A percentile compares a stretch with the other conserved stretches of the same genome.
Conservation (phyloP, 1,140 invertebrate species). For the Cheumatopsyche charites region DNA sequence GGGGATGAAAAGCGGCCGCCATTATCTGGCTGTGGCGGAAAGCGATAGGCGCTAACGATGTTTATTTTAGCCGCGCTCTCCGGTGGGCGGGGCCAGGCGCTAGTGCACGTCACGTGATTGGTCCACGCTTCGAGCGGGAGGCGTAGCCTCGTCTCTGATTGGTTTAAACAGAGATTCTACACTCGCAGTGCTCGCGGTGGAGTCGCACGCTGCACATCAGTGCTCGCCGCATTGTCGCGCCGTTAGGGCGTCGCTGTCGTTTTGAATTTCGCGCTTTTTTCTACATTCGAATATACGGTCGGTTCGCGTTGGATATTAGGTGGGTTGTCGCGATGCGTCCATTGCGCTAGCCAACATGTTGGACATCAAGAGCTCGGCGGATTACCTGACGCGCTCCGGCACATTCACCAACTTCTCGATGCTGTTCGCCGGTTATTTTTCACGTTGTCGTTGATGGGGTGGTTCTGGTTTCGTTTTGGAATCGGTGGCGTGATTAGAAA, state of each 20-base stretch:
- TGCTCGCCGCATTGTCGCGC: not conserved
- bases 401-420: constrained; percentile 76
- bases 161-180: too few species aligned
- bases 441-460: too few species aligned
- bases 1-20: constrained; percentile 32
- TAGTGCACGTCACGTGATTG: too few species aligned
- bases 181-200: too few species aligned
- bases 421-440: constrained; percentile 70
- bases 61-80: constrained; percentile 45
- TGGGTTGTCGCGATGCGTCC: constrained; percentile 18
- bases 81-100: constrained; percentile 13
- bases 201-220: too few species aligned
- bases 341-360: constrained; percentile 60
- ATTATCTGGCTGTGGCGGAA: constrained; percentile 44
- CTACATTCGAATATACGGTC: too few species aligned
- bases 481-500: too few species aligned
- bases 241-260: not conserved
- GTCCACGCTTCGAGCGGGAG: constrained; percentile 30
- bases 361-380: constrained; percentile 73
- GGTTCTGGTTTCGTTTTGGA: too few species aligned
- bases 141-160: too few species aligned
- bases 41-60: constrained; percentile 48
- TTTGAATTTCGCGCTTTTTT: too few species aligned
- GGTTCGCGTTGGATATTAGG: too few species aligned
- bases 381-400: constrained; percentile 73